Percentiles rank a stretch among this genome's conserved stretches.
These are phyloP conservation scores for Dipodomys spectabilis DNA, from an alignment of 2,113 vertebrate species.

Conservation along the genomic window DNA sequence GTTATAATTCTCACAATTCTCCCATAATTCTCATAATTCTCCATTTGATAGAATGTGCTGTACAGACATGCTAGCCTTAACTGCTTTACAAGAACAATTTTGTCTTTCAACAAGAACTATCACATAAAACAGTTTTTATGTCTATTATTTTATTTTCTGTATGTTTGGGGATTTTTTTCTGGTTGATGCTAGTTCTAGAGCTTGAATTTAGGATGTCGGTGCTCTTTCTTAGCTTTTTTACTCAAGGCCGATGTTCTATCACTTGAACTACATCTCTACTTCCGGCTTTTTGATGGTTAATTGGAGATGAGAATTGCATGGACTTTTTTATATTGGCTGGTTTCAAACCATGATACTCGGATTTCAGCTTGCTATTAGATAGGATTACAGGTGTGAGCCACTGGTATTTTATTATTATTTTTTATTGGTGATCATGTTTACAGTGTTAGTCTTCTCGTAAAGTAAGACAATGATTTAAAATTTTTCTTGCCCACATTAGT, in stretches of 20 bases:
- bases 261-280: too few relatives aligned
- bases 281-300: too few relatives aligned
- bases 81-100: not conserved
- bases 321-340: too few relatives aligned
- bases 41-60: not conserved
- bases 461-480: not conserved
- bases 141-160: not conserved
- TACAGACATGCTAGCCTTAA: not conserved
- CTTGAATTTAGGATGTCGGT: too few relatives aligned
- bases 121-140: not conserved
- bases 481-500: not conserved
- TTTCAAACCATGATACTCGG: too few relatives aligned
- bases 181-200: too few relatives aligned
- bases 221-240: too few relatives aligned
- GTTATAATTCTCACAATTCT: not conserved
- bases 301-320: too few relatives aligned
- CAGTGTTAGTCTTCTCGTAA: not conserved
- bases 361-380: too few relatives aligned
- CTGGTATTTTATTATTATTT: not conserved
- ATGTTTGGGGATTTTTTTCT: too few relatives aligned
- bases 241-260: too few relatives aligned
- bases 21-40: not conserved
- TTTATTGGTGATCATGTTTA: not conserved
- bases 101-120: not conserved
- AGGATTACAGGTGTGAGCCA: too few relatives aligned